These are phyloP conservation scores for Nephrocerus scutellatus DNA, from an alignment of 2,888 invertebrate genomes.

Conservation along the genomic window DNA sequence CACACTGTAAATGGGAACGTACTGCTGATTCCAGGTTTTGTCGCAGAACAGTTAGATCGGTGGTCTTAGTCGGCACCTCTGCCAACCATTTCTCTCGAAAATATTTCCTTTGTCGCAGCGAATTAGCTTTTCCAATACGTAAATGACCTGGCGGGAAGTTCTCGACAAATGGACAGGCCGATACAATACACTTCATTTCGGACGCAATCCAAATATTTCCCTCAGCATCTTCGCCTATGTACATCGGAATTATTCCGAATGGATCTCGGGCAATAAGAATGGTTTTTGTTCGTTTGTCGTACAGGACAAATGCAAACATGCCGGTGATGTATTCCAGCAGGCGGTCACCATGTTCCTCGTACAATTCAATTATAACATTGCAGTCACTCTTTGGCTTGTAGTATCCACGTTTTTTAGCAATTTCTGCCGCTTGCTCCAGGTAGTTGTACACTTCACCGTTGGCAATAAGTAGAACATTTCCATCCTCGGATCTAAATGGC, in stretches of 20 bases:
- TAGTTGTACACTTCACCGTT: slow-evolving; percentile 48
- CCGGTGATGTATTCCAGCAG: slow-evolving; percentile 41
- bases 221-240: slow-evolving; percentile 37
- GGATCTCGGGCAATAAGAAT: slow-evolving; percentile 45
- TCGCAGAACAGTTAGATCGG: slow-evolving; percentile 34
- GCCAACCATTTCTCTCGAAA: slow-evolving; percentile 38
- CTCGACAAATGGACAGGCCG: slow-evolving; percentile 35
- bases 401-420: slow-evolving; percentile 33
- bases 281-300: slow-evolving; percentile 36
- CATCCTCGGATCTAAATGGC: slow-evolving; percentile 38
- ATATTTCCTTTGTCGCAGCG: slow-evolving; percentile 30
- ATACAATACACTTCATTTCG: slow-evolving; percentile 45
- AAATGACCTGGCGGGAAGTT: slow-evolving; percentile 41
- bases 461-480: slow-evolving; percentile 37
- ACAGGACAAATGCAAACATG: slow-evolving; percentile 45
- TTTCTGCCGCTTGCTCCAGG: slow-evolving; percentile 36
- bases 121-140: slow-evolving; percentile 33
- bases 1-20: slow-evolving; percentile 45
- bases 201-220: slow-evolving; percentile 46
- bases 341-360: slow-evolving; percentile 36
- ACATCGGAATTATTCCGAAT: slow-evolving; percentile 47
- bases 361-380: slow-evolving; percentile 44
- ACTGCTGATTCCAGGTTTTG: slow-evolving; percentile 41
- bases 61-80: slow-evolving; percentile 28
- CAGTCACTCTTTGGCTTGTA: slow-evolving; percentile 45